phyloP scores from a whole-genome alignment of 1,140 invertebrate species.

The Laupala kohalensis region DNA sequence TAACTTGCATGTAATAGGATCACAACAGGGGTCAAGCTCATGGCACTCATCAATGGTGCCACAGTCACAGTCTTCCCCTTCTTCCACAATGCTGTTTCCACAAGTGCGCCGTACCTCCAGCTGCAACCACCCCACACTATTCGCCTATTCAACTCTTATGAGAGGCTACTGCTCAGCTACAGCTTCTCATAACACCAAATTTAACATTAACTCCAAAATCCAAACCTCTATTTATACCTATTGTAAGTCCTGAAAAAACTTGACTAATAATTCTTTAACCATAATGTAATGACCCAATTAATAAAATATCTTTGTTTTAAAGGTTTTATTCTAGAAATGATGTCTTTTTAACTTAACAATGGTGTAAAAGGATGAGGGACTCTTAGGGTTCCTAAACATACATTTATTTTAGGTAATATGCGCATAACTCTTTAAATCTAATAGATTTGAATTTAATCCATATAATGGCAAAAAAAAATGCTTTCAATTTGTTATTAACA shows the following conservation, averaged over 20 bases:
- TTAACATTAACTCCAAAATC: neutral
- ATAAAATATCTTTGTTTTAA: too few species aligned
- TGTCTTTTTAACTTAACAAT: too few species aligned
- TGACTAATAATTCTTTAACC: constrained; percentile 59
- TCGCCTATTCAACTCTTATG: neutral
- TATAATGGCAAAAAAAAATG: too few species aligned
- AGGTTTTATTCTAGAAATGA: too few species aligned
- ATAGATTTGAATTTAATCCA: too few species aligned
- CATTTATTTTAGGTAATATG: too few species aligned
- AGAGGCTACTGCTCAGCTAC: neutral
- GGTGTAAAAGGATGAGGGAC: too few species aligned
- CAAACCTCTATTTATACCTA: neutral
- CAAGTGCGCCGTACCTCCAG: constrained; percentile 55
- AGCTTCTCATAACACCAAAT: neutral
- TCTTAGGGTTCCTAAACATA: too few species aligned
- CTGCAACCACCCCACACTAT: constrained; percentile 51
- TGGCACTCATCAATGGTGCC: constrained; percentile 76
- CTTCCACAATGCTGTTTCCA: constrained; percentile 87
- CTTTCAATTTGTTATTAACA: too few species aligned
- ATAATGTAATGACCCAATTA: too few species aligned
- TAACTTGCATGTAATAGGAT: constrained; percentile 86
- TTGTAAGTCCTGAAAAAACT: neutral
- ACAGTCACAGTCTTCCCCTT: constrained; percentile 90
- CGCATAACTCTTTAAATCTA: too few species aligned
- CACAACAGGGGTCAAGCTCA: constrained; percentile 68